These are phyloP conservation scores for Porites lobata DNA, from an alignment of 92 coral and sea anemone genomes.

Conservation along the genomic window DNA sequence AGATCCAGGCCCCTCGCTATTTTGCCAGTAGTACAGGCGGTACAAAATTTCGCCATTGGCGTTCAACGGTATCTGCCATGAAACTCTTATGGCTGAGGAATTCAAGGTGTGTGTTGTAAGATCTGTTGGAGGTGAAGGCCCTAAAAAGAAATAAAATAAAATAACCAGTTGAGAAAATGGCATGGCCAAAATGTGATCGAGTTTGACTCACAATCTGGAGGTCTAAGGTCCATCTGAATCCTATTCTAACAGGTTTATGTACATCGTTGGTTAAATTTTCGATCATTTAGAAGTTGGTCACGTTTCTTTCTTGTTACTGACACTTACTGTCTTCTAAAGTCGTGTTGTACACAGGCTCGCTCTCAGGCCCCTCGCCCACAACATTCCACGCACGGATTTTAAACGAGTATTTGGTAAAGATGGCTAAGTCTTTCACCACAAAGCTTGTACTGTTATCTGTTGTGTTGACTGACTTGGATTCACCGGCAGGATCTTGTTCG, in stretches of 20 bases:
- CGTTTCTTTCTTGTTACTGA: background rate
- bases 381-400: constrained; percentile 72
- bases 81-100: constrained; percentile 68
- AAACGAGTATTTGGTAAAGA: constrained; percentile 75
- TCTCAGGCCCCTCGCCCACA: constrained; percentile 75
- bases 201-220: too few relatives aligned
- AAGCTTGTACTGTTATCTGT: constrained; percentile 55
- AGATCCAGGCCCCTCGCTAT: constrained; percentile 11
- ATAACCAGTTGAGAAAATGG: too few relatives aligned
- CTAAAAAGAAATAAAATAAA: constrained; percentile 21
- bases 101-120: constrained; percentile 61
- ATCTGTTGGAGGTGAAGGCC: constrained; percentile 73
- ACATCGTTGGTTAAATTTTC: too few relatives aligned
- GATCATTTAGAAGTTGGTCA: background rate
- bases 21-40: constrained; percentile 41
- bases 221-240: too few relatives aligned
- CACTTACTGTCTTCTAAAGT: constrained; percentile 81
- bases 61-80: constrained; percentile 58
- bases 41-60: constrained; percentile 77
- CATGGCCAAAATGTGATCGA: too few relatives aligned
- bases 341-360: constrained; percentile 64
- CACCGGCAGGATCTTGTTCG: background rate
- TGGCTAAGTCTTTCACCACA: constrained; percentile 53
- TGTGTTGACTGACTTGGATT: constrained; percentile 31
- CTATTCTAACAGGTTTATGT: too few relatives aligned